Evolutionary conservation across 2,113 vertebrate species (phyloP).

Genomic region (Cynoglossus semilaevis): DNA sequence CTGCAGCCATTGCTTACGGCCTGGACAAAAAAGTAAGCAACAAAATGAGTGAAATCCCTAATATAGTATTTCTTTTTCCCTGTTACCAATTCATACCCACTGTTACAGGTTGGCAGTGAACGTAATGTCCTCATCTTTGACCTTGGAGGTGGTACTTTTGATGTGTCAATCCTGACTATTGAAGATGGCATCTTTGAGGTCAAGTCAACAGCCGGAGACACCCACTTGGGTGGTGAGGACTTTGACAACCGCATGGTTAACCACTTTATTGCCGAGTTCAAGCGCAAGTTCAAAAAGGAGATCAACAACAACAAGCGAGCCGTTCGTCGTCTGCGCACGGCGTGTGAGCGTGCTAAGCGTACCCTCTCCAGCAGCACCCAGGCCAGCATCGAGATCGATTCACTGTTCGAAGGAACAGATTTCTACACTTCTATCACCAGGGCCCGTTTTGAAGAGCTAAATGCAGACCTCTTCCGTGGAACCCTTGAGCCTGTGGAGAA

Average conservation of each 20-base stretch:
- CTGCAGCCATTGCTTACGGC: slow-evolving; percentile 91
- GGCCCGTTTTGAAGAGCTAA: slow-evolving; percentile 89
- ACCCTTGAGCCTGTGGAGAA: slow-evolving; percentile 91
- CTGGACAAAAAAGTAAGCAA: slow-evolving; percentile 82
- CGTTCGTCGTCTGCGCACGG: slow-evolving; percentile 84
- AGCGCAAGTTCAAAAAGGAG: slow-evolving; percentile 90
- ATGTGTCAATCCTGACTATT: slow-evolving; percentile 89
- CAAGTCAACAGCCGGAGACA: slow-evolving; percentile 89
- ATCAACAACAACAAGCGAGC: slow-evolving; percentile 88
- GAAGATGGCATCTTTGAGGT: slow-evolving; percentile 95
- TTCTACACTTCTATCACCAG: slow-evolving; percentile 92
- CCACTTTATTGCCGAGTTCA: slow-evolving; percentile 89
- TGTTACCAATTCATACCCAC: slow-evolving; percentile 7
- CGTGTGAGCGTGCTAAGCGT: slow-evolving; percentile 88
- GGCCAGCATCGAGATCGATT: slow-evolving; percentile 91
- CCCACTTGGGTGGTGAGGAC: slow-evolving; percentile 89
- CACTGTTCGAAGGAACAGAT: slow-evolving; percentile 85
- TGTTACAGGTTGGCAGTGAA: slow-evolving; percentile 80
- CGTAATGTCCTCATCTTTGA: slow-evolving; percentile 90
- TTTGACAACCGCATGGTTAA: slow-evolving; percentile 90
- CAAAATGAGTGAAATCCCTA: background rate
- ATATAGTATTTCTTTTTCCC: background rate
- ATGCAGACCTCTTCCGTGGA: slow-evolving; percentile 88
- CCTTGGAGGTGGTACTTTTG: slow-evolving; percentile 89
- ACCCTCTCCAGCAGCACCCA: slow-evolving; percentile 91